phyloP scores from a whole-genome alignment of 2,797 vertebrate genomes.

The Rhinogobio ventralis region DNA sequence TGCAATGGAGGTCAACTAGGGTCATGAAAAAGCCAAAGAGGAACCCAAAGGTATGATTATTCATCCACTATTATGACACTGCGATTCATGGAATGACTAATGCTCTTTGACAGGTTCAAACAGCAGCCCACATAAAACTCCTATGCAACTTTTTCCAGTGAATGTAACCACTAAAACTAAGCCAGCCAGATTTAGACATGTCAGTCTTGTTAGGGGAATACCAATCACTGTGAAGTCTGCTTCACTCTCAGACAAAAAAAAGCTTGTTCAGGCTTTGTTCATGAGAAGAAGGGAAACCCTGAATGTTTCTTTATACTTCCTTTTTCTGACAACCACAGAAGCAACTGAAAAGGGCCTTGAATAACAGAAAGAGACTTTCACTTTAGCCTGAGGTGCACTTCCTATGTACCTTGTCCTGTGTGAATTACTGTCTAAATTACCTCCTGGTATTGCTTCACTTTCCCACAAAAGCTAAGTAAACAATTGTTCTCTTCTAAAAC shows the following conservation, averaged over 20 bases:
- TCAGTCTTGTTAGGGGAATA: constrained; percentile 59
- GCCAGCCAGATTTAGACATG: constrained; percentile 54
- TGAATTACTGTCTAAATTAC: constrained; percentile 40
- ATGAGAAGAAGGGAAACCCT: constrained; percentile 56
- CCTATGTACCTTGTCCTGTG: constrained; percentile 30
- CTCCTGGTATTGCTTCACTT: constrained; percentile 40
- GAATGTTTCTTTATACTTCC: constrained; percentile 49
- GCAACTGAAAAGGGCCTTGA: constrained; percentile 32
- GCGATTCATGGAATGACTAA: constrained; percentile 59
- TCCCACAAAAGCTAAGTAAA: constrained; percentile 23
- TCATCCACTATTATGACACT: constrained; percentile 56
- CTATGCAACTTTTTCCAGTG: constrained; percentile 57
- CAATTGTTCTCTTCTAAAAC: constrained; percentile 9
- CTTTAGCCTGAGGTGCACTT: constrained; percentile 52
- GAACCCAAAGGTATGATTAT: constrained; percentile 50
- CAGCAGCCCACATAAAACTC: constrained; percentile 50
- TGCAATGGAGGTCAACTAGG: constrained; percentile 10
- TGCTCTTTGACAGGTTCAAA: constrained; percentile 52
- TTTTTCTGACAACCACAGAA: constrained; percentile 53
- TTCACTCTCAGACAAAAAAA: constrained; percentile 25
- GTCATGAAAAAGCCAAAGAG: constrained; percentile 38
- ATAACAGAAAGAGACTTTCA: constrained; percentile 53
- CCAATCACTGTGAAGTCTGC: constrained; percentile 45
- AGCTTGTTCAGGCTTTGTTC: constrained; percentile 47
- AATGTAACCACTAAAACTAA: constrained; percentile 44